A percentile compares a stretch with the other conserved stretches of the same genome.
phyloP scores from a whole-genome alignment of 2,797 vertebrate species.

The Pseudomugil gertrudae region DNA sequence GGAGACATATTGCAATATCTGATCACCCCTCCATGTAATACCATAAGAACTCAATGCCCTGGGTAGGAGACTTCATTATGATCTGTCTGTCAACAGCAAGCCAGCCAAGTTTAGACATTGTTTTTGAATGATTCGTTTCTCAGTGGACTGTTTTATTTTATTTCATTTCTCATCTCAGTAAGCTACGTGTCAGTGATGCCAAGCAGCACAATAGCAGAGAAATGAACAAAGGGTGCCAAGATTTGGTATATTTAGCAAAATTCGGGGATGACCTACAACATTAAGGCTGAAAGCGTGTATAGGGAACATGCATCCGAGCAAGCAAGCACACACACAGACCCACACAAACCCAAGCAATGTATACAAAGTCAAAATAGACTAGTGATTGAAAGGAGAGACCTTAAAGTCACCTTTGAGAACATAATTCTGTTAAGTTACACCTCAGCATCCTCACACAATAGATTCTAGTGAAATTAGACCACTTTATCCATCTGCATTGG shows the following conservation, averaged over 20 bases:
- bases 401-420: constrained; percentile 39
- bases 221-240: constrained; percentile 48
- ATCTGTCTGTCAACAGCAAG: constrained; percentile 56
- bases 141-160: constrained; percentile 31
- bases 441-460: constrained; percentile 47
- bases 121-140: constrained; percentile 63
- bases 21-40: constrained; percentile 63
- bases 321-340: neutral
- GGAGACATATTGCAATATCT: constrained; percentile 57
- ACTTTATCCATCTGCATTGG: constrained; percentile 46
- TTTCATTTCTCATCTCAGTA: constrained; percentile 30
- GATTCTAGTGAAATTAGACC: constrained; percentile 53
- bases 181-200: constrained; percentile 54
- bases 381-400: constrained; percentile 49
- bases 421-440: constrained; percentile 63
- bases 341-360: constrained; percentile 27
- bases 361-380: constrained; percentile 43
- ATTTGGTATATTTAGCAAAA: constrained; percentile 47
- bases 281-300: constrained; percentile 26
- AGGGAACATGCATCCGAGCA: neutral
- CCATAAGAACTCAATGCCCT: constrained; percentile 56
- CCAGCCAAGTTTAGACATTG: constrained; percentile 66
- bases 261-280: constrained; percentile 14
- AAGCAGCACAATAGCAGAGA: constrained; percentile 48
- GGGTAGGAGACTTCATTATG: constrained; percentile 64